A percentile compares a stretch with the other conserved stretches of the same genome.
phyloP scores from a whole-genome alignment of 2,113 vertebrate genomes.

The Lonchura striata region DNA sequence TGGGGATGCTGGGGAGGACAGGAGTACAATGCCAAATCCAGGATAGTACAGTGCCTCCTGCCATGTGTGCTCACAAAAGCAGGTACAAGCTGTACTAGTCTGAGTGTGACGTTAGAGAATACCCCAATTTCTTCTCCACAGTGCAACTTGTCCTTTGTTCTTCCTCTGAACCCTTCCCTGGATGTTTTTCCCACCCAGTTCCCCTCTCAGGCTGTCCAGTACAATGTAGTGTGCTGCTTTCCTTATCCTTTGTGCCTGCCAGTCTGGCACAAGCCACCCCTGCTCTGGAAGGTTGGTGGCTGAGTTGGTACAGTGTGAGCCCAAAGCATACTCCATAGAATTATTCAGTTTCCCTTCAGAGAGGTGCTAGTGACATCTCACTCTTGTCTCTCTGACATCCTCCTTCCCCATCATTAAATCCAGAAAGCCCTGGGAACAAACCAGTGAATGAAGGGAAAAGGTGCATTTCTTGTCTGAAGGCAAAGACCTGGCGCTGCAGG shows the following conservation, averaged over 20 bases:
- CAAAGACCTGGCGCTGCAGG: neutral
- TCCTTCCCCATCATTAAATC: neutral
- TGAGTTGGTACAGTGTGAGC: neutral
- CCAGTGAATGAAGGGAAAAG: neutral
- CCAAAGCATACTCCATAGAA: neutral
- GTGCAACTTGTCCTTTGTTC: neutral
- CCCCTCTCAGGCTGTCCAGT: neutral
- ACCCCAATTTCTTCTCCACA: neutral
- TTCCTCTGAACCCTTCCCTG: neutral
- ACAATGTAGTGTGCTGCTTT: neutral
- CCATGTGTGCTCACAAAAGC: neutral
- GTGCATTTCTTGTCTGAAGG: neutral
- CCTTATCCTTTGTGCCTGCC: neutral
- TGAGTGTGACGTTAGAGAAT: neutral
- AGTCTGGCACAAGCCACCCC: neutral
- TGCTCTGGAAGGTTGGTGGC: neutral
- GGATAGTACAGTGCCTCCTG: conserved; percentile 6
- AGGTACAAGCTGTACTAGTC: neutral
- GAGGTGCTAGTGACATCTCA: neutral
- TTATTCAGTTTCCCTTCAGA: neutral
- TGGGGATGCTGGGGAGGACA: neutral
- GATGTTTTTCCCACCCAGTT: neutral
- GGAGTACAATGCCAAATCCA: neutral
- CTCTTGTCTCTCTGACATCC: neutral
- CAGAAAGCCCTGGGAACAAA: neutral